A percentile compares a stretch with the other conserved stretches of the same genome.
These are phyloP conservation scores for Ormyrus rosae DNA, from an alignment of 2,888 invertebrate species.

Conservation along the genomic window DNA sequence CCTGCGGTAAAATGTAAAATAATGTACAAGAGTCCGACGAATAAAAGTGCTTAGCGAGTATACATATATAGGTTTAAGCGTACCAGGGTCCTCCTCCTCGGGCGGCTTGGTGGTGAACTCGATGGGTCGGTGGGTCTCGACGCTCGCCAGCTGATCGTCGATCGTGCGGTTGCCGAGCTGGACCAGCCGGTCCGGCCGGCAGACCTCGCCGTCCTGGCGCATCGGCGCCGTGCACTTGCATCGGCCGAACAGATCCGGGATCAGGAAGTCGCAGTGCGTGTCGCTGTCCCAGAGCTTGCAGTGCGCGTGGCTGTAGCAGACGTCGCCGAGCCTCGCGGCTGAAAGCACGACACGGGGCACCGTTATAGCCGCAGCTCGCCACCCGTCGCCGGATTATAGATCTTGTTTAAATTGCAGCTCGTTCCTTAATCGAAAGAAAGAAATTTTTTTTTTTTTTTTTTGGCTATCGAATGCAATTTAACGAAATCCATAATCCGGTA, in stretches of 20 bases:
- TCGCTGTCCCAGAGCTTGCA: constrained; percentile 89
- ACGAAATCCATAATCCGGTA: too few species aligned
- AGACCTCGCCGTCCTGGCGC: constrained; percentile 73
- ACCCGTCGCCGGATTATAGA: too few species aligned
- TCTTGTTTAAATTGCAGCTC: too few species aligned
- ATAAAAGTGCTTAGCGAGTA: too few species aligned
- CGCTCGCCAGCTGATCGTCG: constrained; percentile 61
- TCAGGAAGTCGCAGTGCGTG: constrained; percentile 92
- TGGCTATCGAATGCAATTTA: too few species aligned
- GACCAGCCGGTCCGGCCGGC: constrained; percentile 76
- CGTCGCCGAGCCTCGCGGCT: constrained; percentile 91
- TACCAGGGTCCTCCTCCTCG: constrained; percentile 59
- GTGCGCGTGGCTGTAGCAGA: constrained; percentile 93
- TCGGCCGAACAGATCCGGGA: constrained; percentile 92
- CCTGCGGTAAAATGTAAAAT: constrained; percentile 58
- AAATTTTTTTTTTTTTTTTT: neutral
- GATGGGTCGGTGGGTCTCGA: neutral
- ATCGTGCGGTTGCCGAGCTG: neutral
- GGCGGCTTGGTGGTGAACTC: neutral
- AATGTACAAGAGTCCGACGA: too few species aligned
- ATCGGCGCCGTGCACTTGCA: constrained; percentile 83
- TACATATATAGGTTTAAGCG: neutral
- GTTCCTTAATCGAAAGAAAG: neutral
- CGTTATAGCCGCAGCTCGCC: neutral
- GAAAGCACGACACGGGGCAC: constrained; percentile 56